A percentile compares a stretch with the other conserved stretches of the same genome.
Conservation (phyloP, 2,797 vertebrate species). For the Peromyscus nudipes region DNA sequence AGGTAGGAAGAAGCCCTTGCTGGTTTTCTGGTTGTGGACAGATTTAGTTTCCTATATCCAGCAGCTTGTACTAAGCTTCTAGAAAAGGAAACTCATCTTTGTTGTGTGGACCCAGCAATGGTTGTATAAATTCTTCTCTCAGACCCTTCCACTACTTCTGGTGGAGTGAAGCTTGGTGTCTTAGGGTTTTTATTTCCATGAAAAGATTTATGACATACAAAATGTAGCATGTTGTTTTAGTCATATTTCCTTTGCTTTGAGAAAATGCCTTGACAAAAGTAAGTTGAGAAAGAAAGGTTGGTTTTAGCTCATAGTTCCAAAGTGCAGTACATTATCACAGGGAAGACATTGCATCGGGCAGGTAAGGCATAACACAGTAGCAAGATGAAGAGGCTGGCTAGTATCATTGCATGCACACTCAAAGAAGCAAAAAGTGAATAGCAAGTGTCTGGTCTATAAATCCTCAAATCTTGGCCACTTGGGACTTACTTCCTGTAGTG, state of each 20-base stretch:
- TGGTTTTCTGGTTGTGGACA: too few species aligned
- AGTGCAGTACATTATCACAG: background rate
- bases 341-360: background rate
- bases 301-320: background rate
- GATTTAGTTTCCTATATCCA: background rate
- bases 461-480: background rate
- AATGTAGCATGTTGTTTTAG: background rate
- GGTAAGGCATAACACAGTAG: background rate
- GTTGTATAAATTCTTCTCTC: background rate
- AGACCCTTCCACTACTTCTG: background rate
- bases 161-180: background rate
- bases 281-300: background rate
- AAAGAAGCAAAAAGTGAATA: too few species aligned
- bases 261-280: background rate
- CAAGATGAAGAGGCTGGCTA: background rate
- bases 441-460: background rate
- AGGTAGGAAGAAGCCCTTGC: too few species aligned
- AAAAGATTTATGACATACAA: too few species aligned
- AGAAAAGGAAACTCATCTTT: too few species aligned
- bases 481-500: background rate
- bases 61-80: too few species aligned
- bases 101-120: background rate
- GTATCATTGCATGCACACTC: too few species aligned
- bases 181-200: background rate
- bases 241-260: background rate